Evolutionary conservation across 2,797 vertebrate genomes (phyloP).

Genomic region (Peromyscus attwateri): DNA sequence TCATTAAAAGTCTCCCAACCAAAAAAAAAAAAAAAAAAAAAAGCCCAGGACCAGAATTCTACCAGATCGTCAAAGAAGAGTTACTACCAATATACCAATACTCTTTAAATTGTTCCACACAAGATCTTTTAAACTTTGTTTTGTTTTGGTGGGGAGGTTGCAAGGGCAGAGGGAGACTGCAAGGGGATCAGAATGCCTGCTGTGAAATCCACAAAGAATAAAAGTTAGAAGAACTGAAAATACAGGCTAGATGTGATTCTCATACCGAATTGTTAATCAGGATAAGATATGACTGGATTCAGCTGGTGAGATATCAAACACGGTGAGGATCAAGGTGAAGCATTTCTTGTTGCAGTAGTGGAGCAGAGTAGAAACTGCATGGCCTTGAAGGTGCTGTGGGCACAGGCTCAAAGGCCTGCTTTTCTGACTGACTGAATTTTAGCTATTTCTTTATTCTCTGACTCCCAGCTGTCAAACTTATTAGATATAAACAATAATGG

Average conservation of each 20-base stretch:
- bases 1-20: too few species aligned
- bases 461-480: background rate
- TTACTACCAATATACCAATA: too few species aligned
- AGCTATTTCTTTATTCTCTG: background rate
- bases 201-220: too few species aligned
- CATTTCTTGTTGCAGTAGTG: background rate
- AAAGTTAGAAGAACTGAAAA: too few species aligned
- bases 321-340: background rate
- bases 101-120: too few species aligned
- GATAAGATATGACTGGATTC: constrained; percentile 26
- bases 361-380: background rate
- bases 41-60: too few species aligned
- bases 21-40: too few species aligned
- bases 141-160: too few species aligned
- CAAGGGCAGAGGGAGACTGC: too few species aligned
- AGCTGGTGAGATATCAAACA: background rate
- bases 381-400: background rate
- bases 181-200: too few species aligned
- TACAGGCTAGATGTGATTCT: background rate
- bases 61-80: too few species aligned
- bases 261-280: background rate
- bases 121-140: too few species aligned
- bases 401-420: background rate
- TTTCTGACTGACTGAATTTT: background rate
- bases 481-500: background rate